phyloP scores from a whole-genome alignment of 2,113 vertebrate species.

The Podarcis muralis region DNA sequence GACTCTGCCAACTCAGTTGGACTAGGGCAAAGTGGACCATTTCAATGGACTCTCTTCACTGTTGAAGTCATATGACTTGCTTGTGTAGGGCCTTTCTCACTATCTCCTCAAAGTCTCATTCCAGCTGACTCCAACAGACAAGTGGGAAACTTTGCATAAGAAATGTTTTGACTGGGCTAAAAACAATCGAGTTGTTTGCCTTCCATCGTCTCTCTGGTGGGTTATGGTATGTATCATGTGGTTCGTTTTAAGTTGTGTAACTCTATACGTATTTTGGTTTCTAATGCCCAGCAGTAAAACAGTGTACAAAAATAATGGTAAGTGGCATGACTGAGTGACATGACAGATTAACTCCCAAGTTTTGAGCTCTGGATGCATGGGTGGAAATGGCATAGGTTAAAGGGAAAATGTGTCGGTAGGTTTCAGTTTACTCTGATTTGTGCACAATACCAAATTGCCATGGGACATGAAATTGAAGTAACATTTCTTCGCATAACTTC shows the following conservation, averaged over 20 bases:
- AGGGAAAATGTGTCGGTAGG: conserved; percentile 1
- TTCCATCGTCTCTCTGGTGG: neutral
- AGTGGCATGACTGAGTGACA: conserved; percentile 27
- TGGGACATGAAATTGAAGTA: neutral
- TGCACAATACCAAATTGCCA: neutral
- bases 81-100: neutral
- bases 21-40: neutral
- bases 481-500: neutral
- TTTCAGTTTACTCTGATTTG: conserved; percentile 13
- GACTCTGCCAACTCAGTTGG: neutral
- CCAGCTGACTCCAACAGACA: conserved; percentile 5
- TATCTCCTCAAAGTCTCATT: neutral
- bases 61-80: neutral
- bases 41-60: neutral
- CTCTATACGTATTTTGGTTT: neutral
- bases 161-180: conserved; percentile 19
- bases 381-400: conserved; percentile 11
- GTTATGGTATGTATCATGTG: neutral
- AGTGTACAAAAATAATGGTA: neutral
- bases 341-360: neutral
- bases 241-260: conserved; percentile 24
- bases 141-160: conserved; percentile 16
- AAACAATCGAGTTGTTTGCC: neutral
- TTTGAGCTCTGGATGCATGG: neutral
- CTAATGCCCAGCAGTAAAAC: neutral